Conservation (phyloP, 1,140 invertebrate species). For the Temnothorax longispinosus region DNA sequence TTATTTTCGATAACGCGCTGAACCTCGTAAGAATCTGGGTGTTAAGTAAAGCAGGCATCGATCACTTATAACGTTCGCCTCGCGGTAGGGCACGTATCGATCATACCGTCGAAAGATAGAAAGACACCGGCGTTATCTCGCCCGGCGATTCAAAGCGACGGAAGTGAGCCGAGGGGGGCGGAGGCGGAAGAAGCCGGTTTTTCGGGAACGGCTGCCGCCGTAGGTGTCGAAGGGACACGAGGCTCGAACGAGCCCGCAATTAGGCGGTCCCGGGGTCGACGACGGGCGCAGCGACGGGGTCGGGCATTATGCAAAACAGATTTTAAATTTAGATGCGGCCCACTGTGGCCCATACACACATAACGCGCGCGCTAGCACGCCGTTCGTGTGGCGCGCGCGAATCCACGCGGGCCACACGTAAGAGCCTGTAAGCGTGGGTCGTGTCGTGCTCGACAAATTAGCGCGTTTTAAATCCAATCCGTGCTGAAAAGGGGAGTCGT, state of each 20-base stretch:
- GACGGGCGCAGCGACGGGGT: conserved; percentile 69
- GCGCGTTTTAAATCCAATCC: conserved; percentile 85
- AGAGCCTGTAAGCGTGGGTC: conserved; percentile 71
- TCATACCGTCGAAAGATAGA: conserved; percentile 17
- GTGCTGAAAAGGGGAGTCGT: conserved; percentile 74
- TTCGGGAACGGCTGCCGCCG: conserved; percentile 80
- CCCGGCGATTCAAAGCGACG: conserved; percentile 67
- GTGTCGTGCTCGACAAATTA: conserved; percentile 82
- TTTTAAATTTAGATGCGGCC: conserved; percentile 85
- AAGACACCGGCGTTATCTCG: conserved; percentile 57
- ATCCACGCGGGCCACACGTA: conserved; percentile 74
- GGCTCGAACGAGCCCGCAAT: conserved; percentile 83
- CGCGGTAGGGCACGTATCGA: conserved; percentile 6
- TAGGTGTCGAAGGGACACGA: conserved; percentile 82
- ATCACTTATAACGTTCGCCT: not conserved
- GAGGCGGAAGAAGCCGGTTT: conserved; percentile 72
- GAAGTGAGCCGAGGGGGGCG: conserved; percentile 53
- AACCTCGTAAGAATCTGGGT: not conserved
- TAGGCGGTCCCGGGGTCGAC: conserved; percentile 79
- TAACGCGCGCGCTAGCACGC: conserved; percentile 25
- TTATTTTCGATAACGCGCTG: not conserved
- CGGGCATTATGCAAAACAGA: conserved; percentile 85
- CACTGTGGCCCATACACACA: conserved; percentile 72
- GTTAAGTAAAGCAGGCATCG: not conserved
- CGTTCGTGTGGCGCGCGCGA: conserved; percentile 25